Conservation (phyloP, 2,113 vertebrate genomes). For the Lathamus discolor region DNA sequence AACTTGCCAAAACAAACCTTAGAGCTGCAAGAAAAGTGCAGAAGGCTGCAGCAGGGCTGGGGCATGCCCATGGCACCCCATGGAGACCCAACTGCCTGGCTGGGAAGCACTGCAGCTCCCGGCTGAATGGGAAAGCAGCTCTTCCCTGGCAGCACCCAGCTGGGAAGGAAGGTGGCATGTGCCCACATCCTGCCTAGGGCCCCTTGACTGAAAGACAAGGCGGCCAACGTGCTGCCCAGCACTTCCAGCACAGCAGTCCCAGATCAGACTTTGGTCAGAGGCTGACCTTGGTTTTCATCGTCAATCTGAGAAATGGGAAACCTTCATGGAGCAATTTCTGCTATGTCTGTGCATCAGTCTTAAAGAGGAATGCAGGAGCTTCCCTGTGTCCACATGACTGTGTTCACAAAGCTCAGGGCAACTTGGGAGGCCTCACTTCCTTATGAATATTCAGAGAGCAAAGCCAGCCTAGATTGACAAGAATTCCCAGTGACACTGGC, state of each 20-base stretch:
- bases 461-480: not conserved
- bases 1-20: not conserved
- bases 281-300: not conserved
- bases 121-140: not conserved
- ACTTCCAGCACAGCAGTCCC: not conserved
- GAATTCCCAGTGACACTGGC: not conserved
- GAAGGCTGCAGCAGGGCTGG: not conserved
- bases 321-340: not conserved
- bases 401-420: not conserved
- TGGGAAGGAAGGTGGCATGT: not conserved
- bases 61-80: fast-evolving
- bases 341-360: not conserved
- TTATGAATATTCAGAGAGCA: not conserved
- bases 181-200: not conserved
- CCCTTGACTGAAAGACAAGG: not conserved
- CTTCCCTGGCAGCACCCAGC: fast-evolving
- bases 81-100: fast-evolving
- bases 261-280: not conserved
- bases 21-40: not conserved
- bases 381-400: not conserved
- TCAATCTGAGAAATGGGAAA: not conserved
- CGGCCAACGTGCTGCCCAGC: fast-evolving
- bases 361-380: not conserved
- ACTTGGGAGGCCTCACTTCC: not conserved
- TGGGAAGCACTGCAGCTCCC: not conserved